Conservation (phyloP, 2,113 vertebrate species). For the Epinephelus lanceolatus region DNA sequence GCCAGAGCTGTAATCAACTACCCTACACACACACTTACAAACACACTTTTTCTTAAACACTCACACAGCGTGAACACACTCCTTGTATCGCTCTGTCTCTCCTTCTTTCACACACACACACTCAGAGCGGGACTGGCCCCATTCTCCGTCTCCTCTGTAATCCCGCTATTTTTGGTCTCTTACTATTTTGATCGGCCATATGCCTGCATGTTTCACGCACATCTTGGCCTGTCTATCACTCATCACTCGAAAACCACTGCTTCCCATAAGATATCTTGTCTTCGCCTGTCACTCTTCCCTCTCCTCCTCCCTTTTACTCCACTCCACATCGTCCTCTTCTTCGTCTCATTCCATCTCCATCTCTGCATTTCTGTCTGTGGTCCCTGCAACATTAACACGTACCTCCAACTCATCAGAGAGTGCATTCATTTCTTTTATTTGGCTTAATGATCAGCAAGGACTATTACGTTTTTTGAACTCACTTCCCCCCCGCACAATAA, state of each 20-base stretch:
- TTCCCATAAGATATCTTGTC: constrained; percentile 13
- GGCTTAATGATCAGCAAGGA: constrained; percentile 4
- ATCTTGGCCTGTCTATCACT: constrained; percentile 45
- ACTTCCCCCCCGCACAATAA: not conserved
- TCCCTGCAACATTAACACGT: not conserved
- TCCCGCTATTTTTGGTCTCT: constrained; percentile 57
- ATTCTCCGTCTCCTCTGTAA: constrained; percentile 48
- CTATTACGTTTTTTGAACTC: constrained; percentile 17
- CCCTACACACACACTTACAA: constrained; percentile 36
- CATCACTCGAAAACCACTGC: constrained; percentile 1
- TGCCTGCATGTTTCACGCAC: constrained; percentile 38
- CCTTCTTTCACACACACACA: constrained; percentile 23
- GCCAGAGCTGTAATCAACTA: constrained; percentile 75
- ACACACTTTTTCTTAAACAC: constrained; percentile 12
- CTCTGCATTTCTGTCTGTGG: not conserved
- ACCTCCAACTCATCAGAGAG: not conserved
- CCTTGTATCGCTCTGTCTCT: constrained; percentile 10
- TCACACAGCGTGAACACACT: constrained; percentile 23
- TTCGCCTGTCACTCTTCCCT: constrained; percentile 2
- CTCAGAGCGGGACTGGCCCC: not conserved
- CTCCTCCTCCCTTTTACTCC: constrained; percentile 5
- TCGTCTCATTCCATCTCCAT: constrained; percentile 1
- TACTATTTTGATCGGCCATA: constrained; percentile 49
- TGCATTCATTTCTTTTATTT: not conserved
- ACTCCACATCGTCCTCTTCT: not conserved